Evolutionary conservation across 2,888 invertebrate genomes (phyloP).

Genomic region (Heteromyza rotundicornis): DNA sequence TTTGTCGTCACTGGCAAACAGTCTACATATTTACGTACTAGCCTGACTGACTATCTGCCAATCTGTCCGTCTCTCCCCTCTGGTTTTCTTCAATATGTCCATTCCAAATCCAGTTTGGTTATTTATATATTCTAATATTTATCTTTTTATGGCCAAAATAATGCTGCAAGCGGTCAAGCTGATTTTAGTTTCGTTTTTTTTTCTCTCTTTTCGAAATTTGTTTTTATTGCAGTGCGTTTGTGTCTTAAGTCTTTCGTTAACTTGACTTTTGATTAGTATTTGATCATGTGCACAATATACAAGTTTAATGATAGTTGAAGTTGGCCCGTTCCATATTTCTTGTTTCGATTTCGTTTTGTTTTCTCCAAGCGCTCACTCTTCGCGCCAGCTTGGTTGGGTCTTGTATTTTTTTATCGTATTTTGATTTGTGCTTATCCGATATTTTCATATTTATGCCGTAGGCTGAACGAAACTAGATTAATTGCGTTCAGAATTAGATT

Average conservation of each 20-base stretch:
- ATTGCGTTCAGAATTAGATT: slow-evolving; percentile 24
- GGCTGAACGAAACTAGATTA: slow-evolving; percentile 32
- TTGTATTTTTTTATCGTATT: too few species aligned
- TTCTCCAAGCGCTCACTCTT: too few species aligned
- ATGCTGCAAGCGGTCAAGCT: slow-evolving; percentile 2
- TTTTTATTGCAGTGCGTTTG: slow-evolving; percentile 26
- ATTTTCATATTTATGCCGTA: slow-evolving; percentile 30
- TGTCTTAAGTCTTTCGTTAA: slow-evolving; percentile 17
- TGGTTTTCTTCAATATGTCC: slow-evolving; percentile 7
- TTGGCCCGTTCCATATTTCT: not conserved
- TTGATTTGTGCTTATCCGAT: not conserved
- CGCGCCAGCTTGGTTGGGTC: too few species aligned
- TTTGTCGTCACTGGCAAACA: slow-evolving; percentile 17
- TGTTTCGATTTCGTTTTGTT: not conserved
- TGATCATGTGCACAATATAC: slow-evolving; percentile 15
- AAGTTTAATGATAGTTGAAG: slow-evolving; percentile 10
- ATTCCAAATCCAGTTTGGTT: slow-evolving; percentile 16
- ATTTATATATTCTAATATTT: slow-evolving; percentile 3
- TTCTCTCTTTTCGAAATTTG: slow-evolving; percentile 7
- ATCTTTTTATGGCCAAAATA: not conserved
- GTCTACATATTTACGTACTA: slow-evolving; percentile 24
- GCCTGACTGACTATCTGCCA: slow-evolving; percentile 38
- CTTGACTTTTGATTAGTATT: not conserved
- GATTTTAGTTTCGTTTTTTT: not conserved
- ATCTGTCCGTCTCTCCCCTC: slow-evolving; percentile 15